Evolutionary conservation across 2,797 vertebrate species (phyloP).

Genomic region (Tolypeutes matacus): DNA sequence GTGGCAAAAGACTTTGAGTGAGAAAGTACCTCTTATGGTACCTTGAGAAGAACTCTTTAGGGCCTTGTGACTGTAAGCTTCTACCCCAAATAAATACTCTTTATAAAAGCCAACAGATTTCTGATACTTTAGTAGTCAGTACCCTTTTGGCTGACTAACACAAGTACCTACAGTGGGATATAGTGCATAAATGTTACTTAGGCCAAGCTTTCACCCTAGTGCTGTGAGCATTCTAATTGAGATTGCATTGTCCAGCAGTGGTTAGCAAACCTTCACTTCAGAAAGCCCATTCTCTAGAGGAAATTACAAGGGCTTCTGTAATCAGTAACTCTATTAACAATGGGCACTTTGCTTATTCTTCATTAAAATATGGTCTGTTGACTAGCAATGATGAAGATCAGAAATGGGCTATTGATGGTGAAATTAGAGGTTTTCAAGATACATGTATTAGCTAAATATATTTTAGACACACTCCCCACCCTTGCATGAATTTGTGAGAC

Average conservation of each 20-base stretch:
- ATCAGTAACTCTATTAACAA: background rate
- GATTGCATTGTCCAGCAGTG: background rate
- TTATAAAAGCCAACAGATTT: too few relatives aligned
- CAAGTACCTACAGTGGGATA: too few relatives aligned
- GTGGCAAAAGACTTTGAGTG: too few relatives aligned
- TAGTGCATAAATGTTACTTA: background rate
- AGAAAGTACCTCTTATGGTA: too few relatives aligned
- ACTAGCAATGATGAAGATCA: background rate
- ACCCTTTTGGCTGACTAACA: too few relatives aligned
- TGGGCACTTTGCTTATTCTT: background rate
- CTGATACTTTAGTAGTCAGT: too few relatives aligned
- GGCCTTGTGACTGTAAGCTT: too few relatives aligned
- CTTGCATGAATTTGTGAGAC: background rate
- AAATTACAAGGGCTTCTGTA: background rate
- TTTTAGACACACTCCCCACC: background rate
- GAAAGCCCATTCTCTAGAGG: background rate
- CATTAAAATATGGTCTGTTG: background rate
- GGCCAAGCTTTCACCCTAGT: background rate
- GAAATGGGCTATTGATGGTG: background rate
- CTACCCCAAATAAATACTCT: too few relatives aligned
- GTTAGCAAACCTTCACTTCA: background rate
- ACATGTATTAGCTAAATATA: background rate
- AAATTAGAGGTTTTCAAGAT: background rate
- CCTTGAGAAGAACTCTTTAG: too few relatives aligned
- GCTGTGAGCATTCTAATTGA: background rate